phyloP scores from a whole-genome alignment of 2,888 invertebrate species.

The Cryptocheilus praepositus region DNA sequence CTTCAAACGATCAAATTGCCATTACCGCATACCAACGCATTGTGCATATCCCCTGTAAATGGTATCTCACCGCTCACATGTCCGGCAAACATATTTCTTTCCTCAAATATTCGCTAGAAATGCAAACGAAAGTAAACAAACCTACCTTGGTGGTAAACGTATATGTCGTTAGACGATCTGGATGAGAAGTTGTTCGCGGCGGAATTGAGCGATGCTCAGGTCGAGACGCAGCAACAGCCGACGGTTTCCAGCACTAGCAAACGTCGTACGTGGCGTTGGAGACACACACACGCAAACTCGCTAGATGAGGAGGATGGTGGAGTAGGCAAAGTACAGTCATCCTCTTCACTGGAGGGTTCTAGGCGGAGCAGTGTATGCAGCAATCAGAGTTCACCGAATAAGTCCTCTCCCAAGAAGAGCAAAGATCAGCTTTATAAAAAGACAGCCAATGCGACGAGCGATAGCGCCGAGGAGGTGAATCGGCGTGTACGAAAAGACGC shows the following conservation, averaged over 20 bases:
- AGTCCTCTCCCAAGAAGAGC: constrained; percentile 64
- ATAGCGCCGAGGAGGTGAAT: constrained; percentile 52
- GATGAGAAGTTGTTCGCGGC: constrained; percentile 71
- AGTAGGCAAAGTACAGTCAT: constrained; percentile 46
- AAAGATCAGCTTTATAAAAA: constrained; percentile 59
- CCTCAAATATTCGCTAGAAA: too few species aligned
- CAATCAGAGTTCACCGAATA: constrained; percentile 66
- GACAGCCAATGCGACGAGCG: constrained; percentile 19
- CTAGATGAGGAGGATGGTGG: constrained; percentile 63
- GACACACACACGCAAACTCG: constrained; percentile 63
- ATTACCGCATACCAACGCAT: too few species aligned
- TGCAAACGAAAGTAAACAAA: constrained; percentile 11
- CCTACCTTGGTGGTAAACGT: constrained; percentile 46
- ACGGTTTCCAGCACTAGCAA: constrained; percentile 48
- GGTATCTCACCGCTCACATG: too few species aligned
- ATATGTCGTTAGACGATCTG: constrained; percentile 72
- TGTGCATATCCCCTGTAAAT: too few species aligned
- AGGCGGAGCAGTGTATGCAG: constrained; percentile 66
- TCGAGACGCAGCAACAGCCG: constrained; percentile 50
- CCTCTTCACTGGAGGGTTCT: constrained; percentile 65
- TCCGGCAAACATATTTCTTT: too few species aligned
- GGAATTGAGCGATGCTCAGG: constrained; percentile 57
- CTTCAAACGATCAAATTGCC: too few species aligned
- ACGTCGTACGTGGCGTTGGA: constrained; percentile 68
- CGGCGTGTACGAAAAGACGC: constrained; percentile 57